Evolutionary conservation across 1,140 invertebrate species (phyloP).

Genomic region (Saccostrea glomerata): DNA sequence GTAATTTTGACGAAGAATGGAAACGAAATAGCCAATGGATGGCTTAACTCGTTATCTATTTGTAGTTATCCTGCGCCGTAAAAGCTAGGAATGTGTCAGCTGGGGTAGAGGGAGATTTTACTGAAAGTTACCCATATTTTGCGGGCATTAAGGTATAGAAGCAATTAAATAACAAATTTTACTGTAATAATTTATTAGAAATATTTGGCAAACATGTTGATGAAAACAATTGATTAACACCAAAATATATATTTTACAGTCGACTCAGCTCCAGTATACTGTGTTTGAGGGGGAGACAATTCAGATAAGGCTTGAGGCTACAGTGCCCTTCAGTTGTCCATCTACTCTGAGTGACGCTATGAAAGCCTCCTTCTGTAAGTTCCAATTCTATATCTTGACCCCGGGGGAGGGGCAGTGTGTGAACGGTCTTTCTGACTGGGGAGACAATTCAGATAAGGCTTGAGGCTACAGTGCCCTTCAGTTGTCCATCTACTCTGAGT

Average conservation of each 20-base stretch:
- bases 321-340: background rate
- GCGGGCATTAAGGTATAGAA: background rate
- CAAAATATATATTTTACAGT: background rate
- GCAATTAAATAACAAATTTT: too few relatives aligned
- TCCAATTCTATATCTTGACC: background rate
- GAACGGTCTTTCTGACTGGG: too few relatives aligned
- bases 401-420: background rate
- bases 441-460: too few relatives aligned
- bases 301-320: background rate
- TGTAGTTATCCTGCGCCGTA: background rate
- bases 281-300: background rate
- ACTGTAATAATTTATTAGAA: background rate
- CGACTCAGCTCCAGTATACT: background rate
- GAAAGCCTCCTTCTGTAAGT: background rate
- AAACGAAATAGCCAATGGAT: too few relatives aligned
- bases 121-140: background rate
- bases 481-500: background rate
- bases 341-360: background rate
- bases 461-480: background rate
- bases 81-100: background rate
- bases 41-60: background rate
- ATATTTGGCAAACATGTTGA: background rate
- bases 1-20: too few relatives aligned
- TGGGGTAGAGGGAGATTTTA: background rate
- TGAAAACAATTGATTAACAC: background rate